Percentiles rank a stretch among this genome's conserved stretches.
Conservation (phyloP, 2,888 invertebrate species). For the Melikaiella ostensackeni region DNA sequence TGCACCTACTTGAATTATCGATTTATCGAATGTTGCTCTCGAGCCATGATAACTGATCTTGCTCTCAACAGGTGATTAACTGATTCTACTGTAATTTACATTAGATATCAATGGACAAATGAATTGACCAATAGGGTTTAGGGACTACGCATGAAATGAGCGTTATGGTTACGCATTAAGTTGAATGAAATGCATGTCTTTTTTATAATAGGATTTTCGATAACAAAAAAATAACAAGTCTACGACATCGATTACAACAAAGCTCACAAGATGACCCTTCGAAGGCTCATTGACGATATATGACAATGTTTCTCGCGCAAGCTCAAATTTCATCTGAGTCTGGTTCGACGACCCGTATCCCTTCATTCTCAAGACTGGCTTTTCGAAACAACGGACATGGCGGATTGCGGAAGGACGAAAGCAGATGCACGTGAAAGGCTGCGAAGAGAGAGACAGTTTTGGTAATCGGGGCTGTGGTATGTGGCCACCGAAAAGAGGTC, state of each 20-base stretch:
- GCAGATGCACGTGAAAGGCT: conserved; percentile 68
- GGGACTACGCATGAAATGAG: too few species aligned
- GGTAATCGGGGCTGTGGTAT: conserved; percentile 62
- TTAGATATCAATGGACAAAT: too few species aligned
- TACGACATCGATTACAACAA: conserved; percentile 5
- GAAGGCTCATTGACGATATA: conserved; percentile 9
- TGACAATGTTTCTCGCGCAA: conserved; percentile 27
- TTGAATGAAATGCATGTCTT: too few species aligned
- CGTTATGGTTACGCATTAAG: too few species aligned
- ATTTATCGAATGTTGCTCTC: too few species aligned
- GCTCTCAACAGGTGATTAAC: too few species aligned
- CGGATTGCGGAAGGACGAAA: conserved; percentile 54
- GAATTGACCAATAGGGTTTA: too few species aligned
- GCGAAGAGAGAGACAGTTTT: conserved; percentile 69
- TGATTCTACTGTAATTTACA: too few species aligned
- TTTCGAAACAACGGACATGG: conserved; percentile 44
- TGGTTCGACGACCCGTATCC: conserved; percentile 54
- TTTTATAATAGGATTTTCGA: too few species aligned
- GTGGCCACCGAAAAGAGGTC: conserved; percentile 6
- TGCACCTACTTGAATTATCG: too few species aligned
- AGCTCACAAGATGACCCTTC: conserved; percentile 6
- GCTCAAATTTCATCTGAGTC: conserved; percentile 54
- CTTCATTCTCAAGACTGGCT: conserved; percentile 48
- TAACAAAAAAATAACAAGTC: too few species aligned
- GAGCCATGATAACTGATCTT: too few species aligned